Evolutionary conservation across 2,888 invertebrate genomes (phyloP), one percentile per base, ranked within the genome.

Genomic region (Pseudanteris insignis): DNA sequence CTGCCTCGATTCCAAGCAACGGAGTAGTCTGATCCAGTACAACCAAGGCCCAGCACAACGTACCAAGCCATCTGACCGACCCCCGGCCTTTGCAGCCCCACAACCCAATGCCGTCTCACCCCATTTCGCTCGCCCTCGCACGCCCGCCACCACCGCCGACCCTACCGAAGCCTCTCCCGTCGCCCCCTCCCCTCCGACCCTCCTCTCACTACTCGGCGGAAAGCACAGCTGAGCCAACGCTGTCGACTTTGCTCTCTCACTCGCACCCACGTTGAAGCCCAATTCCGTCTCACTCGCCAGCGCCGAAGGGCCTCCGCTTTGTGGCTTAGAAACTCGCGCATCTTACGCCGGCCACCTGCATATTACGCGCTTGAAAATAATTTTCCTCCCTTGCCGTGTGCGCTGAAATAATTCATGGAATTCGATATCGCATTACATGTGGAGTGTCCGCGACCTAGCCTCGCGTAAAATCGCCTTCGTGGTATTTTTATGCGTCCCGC

Each of bases 211-310:
- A 70, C 62, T 47, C 57, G 24, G 72, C 75, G 75, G 77, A 77
- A 78, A 77, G 77, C 77, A 78, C 78, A 78, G 78, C 79, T 78
- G 78, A 78, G 78, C 79, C 78, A 77, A 78, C 77, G 73, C 70
- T 38, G 11, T 3, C 10, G 38, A 15, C 48, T 36, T 46, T 34
- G 37, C 44, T 47, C 46, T 57, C 18, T 18, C 6, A 18, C 18
- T 18, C 26, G 55, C 41, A 50, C 50, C n/a, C n/a, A n/a, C n/a
- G n/a, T n/a, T n/a, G n/a, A n/a, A n/a, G n/a, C 6, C 18, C 54
- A 50, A 50, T 36, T 61, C 44, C 54, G 50, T 46, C 34, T 50
- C 50, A 48, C 43, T 36, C n/a, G 15, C 43, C 12, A 7, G 8
- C 47, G 40, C 43, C 43, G 51, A 51, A 57, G 51, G 46, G 51